Evolutionary conservation across 2,113 vertebrate genomes (phyloP), one percentile per base, ranked within the genome.

Genomic region (Sapajus apella): DNA sequence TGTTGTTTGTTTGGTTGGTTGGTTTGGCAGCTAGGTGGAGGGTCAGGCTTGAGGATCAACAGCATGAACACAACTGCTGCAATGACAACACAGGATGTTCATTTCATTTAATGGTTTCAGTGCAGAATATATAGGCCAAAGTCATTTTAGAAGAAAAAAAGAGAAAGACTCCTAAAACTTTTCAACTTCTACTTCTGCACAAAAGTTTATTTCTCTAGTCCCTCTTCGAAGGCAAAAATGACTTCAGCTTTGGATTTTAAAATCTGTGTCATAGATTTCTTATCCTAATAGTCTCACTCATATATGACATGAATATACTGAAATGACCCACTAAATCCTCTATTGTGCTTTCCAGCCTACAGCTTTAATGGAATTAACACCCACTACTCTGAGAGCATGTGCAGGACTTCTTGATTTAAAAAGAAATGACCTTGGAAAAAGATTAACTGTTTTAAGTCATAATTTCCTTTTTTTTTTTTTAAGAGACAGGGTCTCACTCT

Each of bases 121-220:
- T 7, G 30, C 0, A 92, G 14, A 82, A 89, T 90, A 45, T 84
- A 37, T 2, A 92, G 14, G 61, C 4, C 25, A 96, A 92, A 79
- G 18, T 35, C 68, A 92, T 94, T 97, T 97, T n/a, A 95, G 43
- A 95, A 88, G 43, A 76, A 85, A 47, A 40, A 86, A 35, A 79
- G 8, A 81, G 55, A 87, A 11, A 83, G 25, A 93, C 25, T 61
- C 25, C 16, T 70, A 82, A 91, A 86, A 91, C 10, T 93, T 84
- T 89, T 68, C 18, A 85, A 87, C 27, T 92, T 96, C 72, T n/a
- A 95, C 14, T 75, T 93, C 35, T 81, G 45, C 13, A 79, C 16
- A 77, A 93, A 73, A 91, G 58, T 82, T 95, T 93, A 37, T 84
- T 93, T 72, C 66, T 91, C 30, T 43, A 61, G 45, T 91, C 61